A percentile compares a stretch with the other conserved stretches of the same genome.
phyloP scores from a whole-genome alignment of 2,113 vertebrate species.

The Dunckerocampus dactyliophorus region DNA sequence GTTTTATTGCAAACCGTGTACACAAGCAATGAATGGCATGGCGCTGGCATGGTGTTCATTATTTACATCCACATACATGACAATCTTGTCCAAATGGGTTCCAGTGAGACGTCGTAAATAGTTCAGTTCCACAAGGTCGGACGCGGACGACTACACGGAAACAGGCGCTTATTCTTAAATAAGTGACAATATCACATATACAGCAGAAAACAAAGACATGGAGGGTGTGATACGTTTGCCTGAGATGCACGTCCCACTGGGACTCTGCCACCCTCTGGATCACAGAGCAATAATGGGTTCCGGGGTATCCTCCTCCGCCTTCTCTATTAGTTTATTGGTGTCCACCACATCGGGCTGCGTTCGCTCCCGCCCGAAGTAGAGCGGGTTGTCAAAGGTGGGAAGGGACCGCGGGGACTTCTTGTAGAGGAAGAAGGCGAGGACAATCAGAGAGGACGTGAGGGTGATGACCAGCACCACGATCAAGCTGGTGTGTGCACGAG shows the following conservation, averaged over 20 bases:
- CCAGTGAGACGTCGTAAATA: background rate
- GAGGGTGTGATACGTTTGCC: constrained; percentile 32
- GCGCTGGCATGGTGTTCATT: background rate
- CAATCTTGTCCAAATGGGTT: background rate
- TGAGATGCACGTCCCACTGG: constrained; percentile 10
- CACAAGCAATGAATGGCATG: background rate
- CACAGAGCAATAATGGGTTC: constrained; percentile 62
- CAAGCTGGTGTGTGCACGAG: constrained; percentile 52
- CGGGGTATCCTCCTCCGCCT: constrained; percentile 48
- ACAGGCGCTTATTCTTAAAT: constrained; percentile 76
- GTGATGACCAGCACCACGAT: constrained; percentile 51
- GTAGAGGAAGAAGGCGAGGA: constrained; percentile 44
- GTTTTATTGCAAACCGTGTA: too few relatives aligned
- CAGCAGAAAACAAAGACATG: constrained; percentile 9
- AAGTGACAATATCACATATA: constrained; percentile 40
- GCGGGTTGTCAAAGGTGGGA: constrained; percentile 63
- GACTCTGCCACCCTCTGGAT: constrained; percentile 14
- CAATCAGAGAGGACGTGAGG: constrained; percentile 22
- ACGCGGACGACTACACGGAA: constrained; percentile 69
- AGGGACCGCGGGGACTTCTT: constrained; percentile 47
- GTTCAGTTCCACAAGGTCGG: constrained; percentile 60
- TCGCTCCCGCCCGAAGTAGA: constrained; percentile 55
- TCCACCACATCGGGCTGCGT: constrained; percentile 61
- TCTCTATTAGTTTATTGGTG: constrained; percentile 65
- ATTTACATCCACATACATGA: background rate